phyloP scores from a whole-genome alignment of 2,888 invertebrate genomes.

The Syrphus vitripennis region DNA sequence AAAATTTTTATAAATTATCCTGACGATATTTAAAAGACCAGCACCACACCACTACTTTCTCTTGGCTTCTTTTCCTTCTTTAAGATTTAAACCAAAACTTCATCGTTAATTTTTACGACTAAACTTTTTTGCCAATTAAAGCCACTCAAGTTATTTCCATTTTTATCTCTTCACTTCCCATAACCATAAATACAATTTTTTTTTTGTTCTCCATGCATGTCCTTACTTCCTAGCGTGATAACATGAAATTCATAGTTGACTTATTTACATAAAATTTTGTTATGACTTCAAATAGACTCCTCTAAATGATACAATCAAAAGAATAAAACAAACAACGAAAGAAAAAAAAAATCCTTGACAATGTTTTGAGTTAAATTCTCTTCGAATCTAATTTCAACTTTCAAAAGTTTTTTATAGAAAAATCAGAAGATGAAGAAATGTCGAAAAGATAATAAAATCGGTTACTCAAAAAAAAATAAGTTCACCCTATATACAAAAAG shows the following conservation, averaged over 20 bases:
- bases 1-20: too few species aligned
- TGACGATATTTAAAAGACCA: too few species aligned
- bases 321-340: background rate
- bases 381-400: background rate
- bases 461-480: background rate
- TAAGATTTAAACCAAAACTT: too few species aligned
- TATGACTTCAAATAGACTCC: background rate
- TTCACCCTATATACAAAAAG: background rate
- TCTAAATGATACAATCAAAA: background rate
- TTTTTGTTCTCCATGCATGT: background rate
- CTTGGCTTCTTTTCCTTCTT: too few species aligned
- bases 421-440: background rate
- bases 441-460: background rate
- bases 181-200: background rate
- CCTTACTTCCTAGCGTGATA: background rate
- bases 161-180: background rate
- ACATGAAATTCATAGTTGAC: background rate
- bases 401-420: background rate
- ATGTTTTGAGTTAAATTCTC: background rate
- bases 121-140: too few species aligned
- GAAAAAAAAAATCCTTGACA: background rate
- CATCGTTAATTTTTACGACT: too few species aligned
- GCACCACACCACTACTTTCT: too few species aligned
- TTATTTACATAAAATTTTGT: background rate
- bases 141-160: too few species aligned